Conservation (phyloP, 2,888 invertebrate genomes). For the Onchidella celtica region DNA sequence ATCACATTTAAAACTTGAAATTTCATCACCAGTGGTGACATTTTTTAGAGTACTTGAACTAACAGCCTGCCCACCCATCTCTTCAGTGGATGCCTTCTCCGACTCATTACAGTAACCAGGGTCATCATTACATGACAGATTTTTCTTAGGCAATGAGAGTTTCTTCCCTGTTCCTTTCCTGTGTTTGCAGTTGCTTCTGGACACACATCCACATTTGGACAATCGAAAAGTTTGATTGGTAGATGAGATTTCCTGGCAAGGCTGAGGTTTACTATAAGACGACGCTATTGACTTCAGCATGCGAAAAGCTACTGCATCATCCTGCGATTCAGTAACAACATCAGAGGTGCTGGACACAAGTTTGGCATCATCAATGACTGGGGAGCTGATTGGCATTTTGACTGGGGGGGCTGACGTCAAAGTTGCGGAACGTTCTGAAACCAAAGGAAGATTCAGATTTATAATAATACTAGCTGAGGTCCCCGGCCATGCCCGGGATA, state of each 20-base stretch:
- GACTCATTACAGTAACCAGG: not conserved
- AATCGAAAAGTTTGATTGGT: not conserved
- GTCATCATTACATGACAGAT: too few relatives aligned
- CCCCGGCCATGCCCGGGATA: too few relatives aligned
- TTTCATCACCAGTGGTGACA: too few relatives aligned
- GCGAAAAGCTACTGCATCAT: conserved; percentile 37
- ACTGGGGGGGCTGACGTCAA: not conserved
- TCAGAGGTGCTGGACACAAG: conserved; percentile 40
- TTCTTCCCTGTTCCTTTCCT: conserved; percentile 7
- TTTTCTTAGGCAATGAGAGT: not conserved
- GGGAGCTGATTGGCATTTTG: not conserved
- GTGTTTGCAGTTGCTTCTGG: not conserved
- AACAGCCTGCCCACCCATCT: too few relatives aligned
- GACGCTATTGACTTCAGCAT: conserved; percentile 38
- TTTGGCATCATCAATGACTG: conserved; percentile 38
- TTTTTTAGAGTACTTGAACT: too few relatives aligned
- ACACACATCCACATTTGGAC: not conserved
- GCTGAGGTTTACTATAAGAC: conserved; percentile 42
- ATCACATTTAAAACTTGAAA: too few relatives aligned
- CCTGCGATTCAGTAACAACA: conserved; percentile 14
- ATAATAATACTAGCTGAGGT: too few relatives aligned
- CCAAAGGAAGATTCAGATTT: not conserved
- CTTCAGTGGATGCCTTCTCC: too few relatives aligned
- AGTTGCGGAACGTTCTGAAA: not conserved
- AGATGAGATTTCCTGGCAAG: conserved; percentile 40